Percentiles rank a stretch among this genome's conserved stretches.
These are phyloP conservation scores for Nymphicus hollandicus DNA, from an alignment of 2,113 vertebrate species.

Conservation along the genomic window DNA sequence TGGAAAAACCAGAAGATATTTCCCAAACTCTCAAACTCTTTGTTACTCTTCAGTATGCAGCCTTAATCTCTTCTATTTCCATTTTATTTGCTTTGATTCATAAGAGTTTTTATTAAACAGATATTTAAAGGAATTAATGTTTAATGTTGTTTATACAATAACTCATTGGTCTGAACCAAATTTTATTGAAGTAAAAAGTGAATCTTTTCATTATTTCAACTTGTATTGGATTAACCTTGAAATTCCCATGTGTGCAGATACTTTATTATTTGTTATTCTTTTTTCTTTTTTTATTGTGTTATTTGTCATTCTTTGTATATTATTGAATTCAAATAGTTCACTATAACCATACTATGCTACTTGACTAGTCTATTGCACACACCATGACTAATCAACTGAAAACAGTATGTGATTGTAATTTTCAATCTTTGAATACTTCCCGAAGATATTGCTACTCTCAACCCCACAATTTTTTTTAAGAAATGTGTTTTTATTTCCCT, in stretches of 20 bases:
- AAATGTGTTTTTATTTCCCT: background rate
- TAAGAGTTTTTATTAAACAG: background rate
- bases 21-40: background rate
- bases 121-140: constrained; percentile 30
- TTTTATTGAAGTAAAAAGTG: background rate
- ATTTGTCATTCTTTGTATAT: background rate
- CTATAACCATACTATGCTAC: background rate
- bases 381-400: background rate
- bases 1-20: background rate
- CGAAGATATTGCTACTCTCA: background rate
- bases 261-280: background rate
- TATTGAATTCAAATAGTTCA: background rate
- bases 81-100: constrained; percentile 12
- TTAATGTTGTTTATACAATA: constrained; percentile 33
- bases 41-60: background rate
- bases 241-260: background rate
- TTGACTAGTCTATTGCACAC: background rate
- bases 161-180: background rate
- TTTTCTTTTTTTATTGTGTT: accelerated
- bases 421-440: background rate
- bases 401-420: background rate
- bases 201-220: constrained; percentile 20
- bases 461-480: background rate
- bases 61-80: background rate
- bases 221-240: constrained; percentile 1